Conservation (phyloP, 2,888 invertebrate genomes). For the Drosophila quinaria region DNA sequence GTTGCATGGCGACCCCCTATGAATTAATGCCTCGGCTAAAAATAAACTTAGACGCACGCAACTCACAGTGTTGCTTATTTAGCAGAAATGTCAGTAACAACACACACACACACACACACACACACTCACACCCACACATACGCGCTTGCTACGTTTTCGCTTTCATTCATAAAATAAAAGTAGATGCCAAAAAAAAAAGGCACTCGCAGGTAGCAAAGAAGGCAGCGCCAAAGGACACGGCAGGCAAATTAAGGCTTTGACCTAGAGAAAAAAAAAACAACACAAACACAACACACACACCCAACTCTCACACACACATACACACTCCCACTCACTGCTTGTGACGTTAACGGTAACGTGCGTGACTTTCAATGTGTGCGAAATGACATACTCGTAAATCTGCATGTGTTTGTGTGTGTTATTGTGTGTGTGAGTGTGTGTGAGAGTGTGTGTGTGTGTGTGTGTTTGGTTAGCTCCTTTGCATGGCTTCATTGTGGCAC, state of each 20-base stretch:
- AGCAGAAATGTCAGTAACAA: conserved; percentile 44
- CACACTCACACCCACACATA: conserved; percentile 17
- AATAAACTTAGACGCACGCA: conserved; percentile 31
- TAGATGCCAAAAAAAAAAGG: conserved; percentile 55
- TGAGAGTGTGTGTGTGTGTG: conserved; percentile 17
- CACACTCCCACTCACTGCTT: conserved; percentile 26
- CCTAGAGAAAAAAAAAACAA: conserved; percentile 77
- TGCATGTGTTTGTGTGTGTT: conserved; percentile 3
- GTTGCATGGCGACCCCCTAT: conserved; percentile 67
- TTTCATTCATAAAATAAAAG: conserved; percentile 70
- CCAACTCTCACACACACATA: conserved; percentile 22
- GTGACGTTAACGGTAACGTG: conserved; percentile 67
- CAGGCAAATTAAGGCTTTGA: conserved; percentile 81
- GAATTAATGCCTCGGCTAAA: conserved; percentile 56
- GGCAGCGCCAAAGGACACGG: conserved; percentile 55
- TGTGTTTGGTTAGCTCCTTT: conserved; percentile 60
- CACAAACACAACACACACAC: conserved; percentile 28
- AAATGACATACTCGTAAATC: conserved; percentile 78
- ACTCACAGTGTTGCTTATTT: conserved; percentile 48
- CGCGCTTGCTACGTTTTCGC: conserved; percentile 33
- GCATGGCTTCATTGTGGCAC: conserved; percentile 81
- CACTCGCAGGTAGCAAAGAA: conserved; percentile 53
- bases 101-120: conserved; percentile 21
- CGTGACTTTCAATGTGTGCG: conserved; percentile 77
- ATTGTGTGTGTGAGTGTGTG: conserved; percentile 16